Conservation (phyloP, 2,888 invertebrate species). For the Crocallis elinguaria region DNA sequence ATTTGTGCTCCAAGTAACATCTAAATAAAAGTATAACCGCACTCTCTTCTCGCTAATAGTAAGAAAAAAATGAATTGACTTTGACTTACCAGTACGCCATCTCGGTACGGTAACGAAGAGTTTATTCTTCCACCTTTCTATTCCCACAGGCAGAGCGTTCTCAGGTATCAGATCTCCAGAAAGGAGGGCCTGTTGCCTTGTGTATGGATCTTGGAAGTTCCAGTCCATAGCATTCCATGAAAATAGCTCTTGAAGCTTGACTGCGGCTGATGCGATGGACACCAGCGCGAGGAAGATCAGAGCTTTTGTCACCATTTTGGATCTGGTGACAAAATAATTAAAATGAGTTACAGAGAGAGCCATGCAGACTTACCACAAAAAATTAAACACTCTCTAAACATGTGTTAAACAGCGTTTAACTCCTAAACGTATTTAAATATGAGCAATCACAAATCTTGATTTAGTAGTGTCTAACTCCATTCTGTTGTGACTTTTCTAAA, state of each 20-base stretch:
- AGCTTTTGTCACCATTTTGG: constrained; percentile 50
- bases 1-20: too few relatives aligned
- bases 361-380: too few relatives aligned
- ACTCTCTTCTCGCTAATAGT: too few relatives aligned
- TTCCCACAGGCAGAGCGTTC: constrained; percentile 92
- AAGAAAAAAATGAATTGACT: not conserved
- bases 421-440: too few relatives aligned
- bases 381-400: too few relatives aligned
- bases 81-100: constrained; percentile 89
- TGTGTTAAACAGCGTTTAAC: too few relatives aligned
- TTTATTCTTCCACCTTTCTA: constrained; percentile 92
- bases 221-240: constrained; percentile 92
- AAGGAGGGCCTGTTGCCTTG: constrained; percentile 86
- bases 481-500: too few relatives aligned
- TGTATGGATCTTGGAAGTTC: constrained; percentile 87
- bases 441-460: too few relatives aligned
- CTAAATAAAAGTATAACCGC: too few relatives aligned
- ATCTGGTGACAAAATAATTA: constrained; percentile 16
- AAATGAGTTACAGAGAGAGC: not conserved
- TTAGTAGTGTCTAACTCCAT: too few relatives aligned
- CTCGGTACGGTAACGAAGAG: constrained; percentile 93
- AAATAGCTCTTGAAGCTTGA: constrained; percentile 88
- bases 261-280: constrained; percentile 64
- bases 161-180: constrained; percentile 89
- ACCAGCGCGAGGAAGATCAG: constrained; percentile 55